Evolutionary conservation across 1,140 invertebrate species (phyloP).

Genomic region (Globodera rostochiensis): DNA sequence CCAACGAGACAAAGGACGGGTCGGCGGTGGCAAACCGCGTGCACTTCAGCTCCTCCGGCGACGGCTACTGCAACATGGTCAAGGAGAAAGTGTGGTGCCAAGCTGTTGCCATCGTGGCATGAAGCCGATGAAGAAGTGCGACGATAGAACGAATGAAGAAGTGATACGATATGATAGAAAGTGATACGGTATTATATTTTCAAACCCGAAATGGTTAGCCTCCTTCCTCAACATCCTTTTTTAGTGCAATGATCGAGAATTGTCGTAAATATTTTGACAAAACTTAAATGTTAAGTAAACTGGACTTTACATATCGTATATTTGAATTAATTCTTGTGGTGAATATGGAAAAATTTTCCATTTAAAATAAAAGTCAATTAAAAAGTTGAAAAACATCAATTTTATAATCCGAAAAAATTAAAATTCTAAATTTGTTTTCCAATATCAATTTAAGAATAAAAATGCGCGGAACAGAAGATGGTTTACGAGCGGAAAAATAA

Average conservation of each 20-base stretch:
- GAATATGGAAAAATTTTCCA: too few species aligned
- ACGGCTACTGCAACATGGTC: conserved; percentile 34
- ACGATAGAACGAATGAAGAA: not conserved
- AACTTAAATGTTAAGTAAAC: not conserved
- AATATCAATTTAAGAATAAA: too few species aligned
- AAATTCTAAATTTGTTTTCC: too few species aligned
- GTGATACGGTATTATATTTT: conserved; percentile 2
- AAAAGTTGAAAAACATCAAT: too few species aligned
- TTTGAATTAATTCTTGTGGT: too few species aligned
- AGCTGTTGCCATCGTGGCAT: conserved; percentile 23
- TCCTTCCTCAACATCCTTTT: not conserved
- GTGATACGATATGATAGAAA: not conserved
- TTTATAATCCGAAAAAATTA: too few species aligned
- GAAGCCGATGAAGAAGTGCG: not conserved
- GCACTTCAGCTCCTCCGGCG: conserved; percentile 24
- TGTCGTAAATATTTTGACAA: not conserved
- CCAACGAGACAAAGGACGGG: not conserved
- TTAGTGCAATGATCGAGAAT: not conserved
- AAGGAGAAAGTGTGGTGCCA: conserved; percentile 31
- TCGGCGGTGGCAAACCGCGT: conserved; percentile 17
- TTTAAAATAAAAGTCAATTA: too few species aligned
- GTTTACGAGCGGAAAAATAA: too few species aligned
- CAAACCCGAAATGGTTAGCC: not conserved
- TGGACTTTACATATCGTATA: not conserved
- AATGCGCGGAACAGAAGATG: too few species aligned